These are phyloP conservation scores for Pogoniulus pusillus DNA, from an alignment of 2,797 vertebrate genomes.

Conservation along the genomic window DNA sequence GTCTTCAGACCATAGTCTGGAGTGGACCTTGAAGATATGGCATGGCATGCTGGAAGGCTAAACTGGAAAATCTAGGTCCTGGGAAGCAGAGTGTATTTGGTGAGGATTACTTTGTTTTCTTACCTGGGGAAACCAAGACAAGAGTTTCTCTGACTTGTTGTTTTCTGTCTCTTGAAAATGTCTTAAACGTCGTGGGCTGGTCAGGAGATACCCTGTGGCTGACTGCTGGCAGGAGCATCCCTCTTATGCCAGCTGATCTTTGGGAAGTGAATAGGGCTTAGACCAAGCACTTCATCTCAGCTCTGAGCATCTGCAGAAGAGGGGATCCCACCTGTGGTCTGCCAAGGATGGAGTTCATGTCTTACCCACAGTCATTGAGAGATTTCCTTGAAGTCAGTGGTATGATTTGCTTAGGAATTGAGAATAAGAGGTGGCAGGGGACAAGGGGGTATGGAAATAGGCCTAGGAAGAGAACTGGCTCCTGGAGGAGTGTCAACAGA, in stretches of 20 bases:
- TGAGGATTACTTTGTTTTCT: not conserved
- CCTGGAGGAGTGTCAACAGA: not conserved
- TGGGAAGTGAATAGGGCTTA: not conserved
- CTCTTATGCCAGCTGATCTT: not conserved
- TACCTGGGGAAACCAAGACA: not conserved
- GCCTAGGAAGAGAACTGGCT: not conserved
- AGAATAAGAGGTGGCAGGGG: not conserved
- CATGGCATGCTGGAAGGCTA: not conserved
- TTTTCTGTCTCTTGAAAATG: not conserved
- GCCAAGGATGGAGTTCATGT: not conserved
- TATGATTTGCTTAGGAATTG: not conserved
- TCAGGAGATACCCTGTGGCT: not conserved
- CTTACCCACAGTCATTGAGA: not conserved
- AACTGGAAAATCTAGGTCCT: not conserved
- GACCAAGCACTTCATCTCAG: not conserved
- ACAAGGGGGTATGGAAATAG: not conserved
- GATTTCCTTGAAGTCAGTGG: not conserved
- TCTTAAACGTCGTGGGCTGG: not conserved
- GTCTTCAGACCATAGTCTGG: not conserved
- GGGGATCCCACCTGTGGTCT: constrained; percentile 19
- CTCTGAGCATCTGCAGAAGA: constrained; percentile 30
- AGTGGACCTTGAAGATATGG: not conserved
- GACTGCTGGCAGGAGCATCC: not conserved
- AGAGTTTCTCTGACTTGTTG: not conserved
- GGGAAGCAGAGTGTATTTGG: not conserved